Evolutionary conservation across 1,140 invertebrate genomes (phyloP).

Genomic region (Luehdorfia chinensis): DNA sequence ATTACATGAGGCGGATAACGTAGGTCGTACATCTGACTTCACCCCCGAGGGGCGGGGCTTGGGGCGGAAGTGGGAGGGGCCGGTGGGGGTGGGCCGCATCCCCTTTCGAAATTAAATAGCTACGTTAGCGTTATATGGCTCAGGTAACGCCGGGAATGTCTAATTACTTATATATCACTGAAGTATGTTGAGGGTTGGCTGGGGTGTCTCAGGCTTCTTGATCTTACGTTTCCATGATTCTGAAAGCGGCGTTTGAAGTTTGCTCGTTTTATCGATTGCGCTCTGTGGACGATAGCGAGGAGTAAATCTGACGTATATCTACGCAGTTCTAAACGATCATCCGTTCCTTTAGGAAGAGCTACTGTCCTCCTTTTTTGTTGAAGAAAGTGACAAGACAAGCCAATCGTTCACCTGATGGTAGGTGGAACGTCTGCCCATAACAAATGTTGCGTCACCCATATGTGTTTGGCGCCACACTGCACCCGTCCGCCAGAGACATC

Average conservation of each 20-base stretch:
- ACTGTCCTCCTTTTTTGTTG: no score
- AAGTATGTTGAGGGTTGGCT: no score
- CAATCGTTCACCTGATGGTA: no score
- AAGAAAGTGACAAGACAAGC: no score
- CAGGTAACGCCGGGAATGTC: constrained; percentile 13
- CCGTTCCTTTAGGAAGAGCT: no score
- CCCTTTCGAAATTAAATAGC: constrained; percentile 16
- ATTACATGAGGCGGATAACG: constrained; percentile 29
- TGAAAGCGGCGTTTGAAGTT: constrained; percentile 8
- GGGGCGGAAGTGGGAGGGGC: constrained; percentile 6
- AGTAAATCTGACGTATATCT: no score
- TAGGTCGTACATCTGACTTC: constrained; percentile 14
- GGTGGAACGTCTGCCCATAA: no score
- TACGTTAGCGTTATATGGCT: constrained; percentile 10
- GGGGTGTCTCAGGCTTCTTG: not conserved
- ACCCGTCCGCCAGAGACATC: no score
- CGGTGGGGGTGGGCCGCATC: constrained; percentile 1
- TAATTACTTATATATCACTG: constrained; percentile 17
- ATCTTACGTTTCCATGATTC: constrained; percentile 3
- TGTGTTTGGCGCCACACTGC: no score
- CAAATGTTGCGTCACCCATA: no score
- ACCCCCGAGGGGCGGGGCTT: constrained; percentile 13
- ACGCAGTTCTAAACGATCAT: no score
- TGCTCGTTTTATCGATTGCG: constrained; percentile 1
- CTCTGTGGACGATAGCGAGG: not conserved